These are phyloP conservation scores for Sycobia sp. DNA, from an alignment of 1,140 invertebrate genomes.

Conservation along the genomic window DNA sequence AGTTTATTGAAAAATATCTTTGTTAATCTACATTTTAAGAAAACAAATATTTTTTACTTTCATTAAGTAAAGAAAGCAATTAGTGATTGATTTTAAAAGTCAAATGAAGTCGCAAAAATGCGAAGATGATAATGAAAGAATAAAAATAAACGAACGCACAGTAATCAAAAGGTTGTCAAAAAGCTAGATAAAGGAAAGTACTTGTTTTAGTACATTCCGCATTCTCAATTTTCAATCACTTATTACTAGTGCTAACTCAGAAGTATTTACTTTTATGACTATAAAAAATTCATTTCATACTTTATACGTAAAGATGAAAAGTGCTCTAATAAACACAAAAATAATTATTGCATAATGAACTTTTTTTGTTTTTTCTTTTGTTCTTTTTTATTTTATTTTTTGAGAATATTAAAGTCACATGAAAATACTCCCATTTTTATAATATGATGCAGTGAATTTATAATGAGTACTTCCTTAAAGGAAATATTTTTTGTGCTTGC, in stretches of 20 bases:
- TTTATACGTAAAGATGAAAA: slow-evolving; percentile 10
- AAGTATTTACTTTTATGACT: slow-evolving; percentile 19
- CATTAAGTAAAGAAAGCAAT: background rate
- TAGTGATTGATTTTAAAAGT: background rate
- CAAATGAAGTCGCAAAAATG: background rate
- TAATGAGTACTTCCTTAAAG: slow-evolving; percentile 35
- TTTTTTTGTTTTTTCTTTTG: too few species aligned
- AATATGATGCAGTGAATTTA: slow-evolving; percentile 34
- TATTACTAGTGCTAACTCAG: slow-evolving; percentile 6
- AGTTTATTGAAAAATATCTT: too few species aligned
- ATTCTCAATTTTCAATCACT: slow-evolving; percentile 2
- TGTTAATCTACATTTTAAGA: background rate
- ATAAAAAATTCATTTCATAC: slow-evolving; percentile 27
- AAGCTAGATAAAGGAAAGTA: slow-evolving; percentile 2
- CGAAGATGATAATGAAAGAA: background rate
- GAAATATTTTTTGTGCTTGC: slow-evolving; percentile 44
- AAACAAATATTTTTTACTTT: background rate
- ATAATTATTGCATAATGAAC: slow-evolving; percentile 29
- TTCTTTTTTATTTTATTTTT: slow-evolving; percentile 17
- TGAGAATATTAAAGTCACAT: slow-evolving; percentile 36
- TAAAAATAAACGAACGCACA: slow-evolving; percentile 19
- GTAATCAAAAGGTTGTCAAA: background rate
- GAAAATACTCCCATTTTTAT: slow-evolving; percentile 50
- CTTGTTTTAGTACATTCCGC: background rate
- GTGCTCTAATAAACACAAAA: slow-evolving; percentile 19